Base-by-base conservation (phyloP, 2,888 invertebrate species). In the Caenorhabditis sp. region DNA sequence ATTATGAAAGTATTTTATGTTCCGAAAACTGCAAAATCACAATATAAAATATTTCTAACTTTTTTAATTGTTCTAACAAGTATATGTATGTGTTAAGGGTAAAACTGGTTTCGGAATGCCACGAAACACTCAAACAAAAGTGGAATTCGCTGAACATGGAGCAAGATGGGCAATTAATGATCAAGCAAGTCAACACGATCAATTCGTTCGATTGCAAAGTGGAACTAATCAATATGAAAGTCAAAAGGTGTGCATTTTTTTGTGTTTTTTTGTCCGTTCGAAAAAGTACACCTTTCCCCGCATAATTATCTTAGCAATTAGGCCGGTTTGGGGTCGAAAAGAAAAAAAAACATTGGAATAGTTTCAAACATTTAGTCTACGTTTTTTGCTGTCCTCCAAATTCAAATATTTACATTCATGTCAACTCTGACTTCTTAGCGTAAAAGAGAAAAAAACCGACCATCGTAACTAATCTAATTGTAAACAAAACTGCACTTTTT, bases 101-200 rank as follows among this genome's bases (percentile, higher is more conserved):
- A 85, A 84, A 49, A 87, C 87, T 23, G 83, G 84, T 10, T 86
- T 86, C 71, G 86, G 86, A 43, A 86, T 82, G 83, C 85, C 85
- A 14, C 75, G 86, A 23, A 87, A 87, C 73, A 86, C 86, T 23
- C 77, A 81, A 59, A 86, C 85, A 0, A 74, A 78, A 49, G 82
- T 86, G 12, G 80, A 83, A 59, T 85, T 86, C 59, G 74, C 71
- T 14, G 71, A 77, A 31, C 80, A 83, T 43, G 84, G 81, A 67
- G 70, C 76, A n/a, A 67, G 78, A 26, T 87, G 83, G 81, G 36
- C 38, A 17, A 72, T 78, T 14, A 69, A 59, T 38, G 74, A 76
- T 31, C 70, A 70, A 56, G 67, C 84, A 49, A 71, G 80, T 10
- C 69, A 70, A 25, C 70, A 77, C 56, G 87, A 87, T 67, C 77